phyloP scores from a whole-genome alignment of 2,113 vertebrate genomes.

The Elachura formosa region DNA sequence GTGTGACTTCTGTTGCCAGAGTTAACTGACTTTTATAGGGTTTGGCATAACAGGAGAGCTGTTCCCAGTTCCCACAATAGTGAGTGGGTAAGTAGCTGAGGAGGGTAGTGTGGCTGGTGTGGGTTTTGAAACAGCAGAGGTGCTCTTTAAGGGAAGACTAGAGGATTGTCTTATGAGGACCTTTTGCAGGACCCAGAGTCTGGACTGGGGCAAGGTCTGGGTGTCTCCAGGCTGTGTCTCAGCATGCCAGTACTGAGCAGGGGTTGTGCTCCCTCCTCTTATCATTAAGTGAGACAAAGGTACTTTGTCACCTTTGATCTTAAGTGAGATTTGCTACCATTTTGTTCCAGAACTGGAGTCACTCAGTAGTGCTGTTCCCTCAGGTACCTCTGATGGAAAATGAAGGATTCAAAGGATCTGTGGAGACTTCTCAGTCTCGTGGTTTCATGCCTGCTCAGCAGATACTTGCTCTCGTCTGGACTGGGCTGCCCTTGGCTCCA shows the following conservation, averaged over 20 bases:
- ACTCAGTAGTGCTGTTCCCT: neutral
- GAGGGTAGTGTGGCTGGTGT: neutral
- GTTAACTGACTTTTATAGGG: neutral
- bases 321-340: neutral
- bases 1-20: neutral
- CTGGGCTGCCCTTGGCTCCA: neutral
- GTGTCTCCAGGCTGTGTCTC: neutral
- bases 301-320: neutral
- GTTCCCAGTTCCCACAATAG: neutral
- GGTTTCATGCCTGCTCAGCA: neutral
- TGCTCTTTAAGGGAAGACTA: neutral
- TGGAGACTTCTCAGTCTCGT: neutral
- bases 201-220: neutral
- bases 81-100: neutral
- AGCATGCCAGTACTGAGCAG: fast-evolving
- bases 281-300: neutral
- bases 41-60: neutral
- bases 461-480: neutral
- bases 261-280: neutral
- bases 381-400: neutral
- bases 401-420: neutral
- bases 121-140: neutral
- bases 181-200: neutral
- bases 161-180: neutral
- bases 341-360: neutral